Evolutionary conservation across 2,797 vertebrate genomes (phyloP).

Genomic region (Orientallactaga sibirica): DNA sequence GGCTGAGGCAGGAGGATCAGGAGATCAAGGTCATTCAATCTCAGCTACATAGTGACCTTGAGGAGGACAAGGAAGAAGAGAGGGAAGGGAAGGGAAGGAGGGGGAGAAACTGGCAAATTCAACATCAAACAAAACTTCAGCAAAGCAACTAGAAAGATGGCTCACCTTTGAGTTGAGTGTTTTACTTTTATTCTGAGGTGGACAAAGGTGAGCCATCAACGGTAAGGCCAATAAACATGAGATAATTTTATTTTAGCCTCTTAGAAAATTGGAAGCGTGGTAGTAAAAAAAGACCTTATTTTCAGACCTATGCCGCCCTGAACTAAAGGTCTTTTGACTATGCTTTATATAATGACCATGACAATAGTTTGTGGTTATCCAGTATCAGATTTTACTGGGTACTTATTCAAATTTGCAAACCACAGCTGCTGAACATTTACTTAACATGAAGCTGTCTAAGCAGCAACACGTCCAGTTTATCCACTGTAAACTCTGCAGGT

Average conservation of each 20-base stretch:
- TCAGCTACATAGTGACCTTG: too few species aligned
- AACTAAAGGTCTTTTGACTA: neutral
- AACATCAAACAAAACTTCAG: neutral
- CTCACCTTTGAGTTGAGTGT: neutral
- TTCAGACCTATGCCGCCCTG: neutral
- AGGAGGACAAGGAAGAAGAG: too few species aligned
- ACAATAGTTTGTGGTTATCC: neutral
- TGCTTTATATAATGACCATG: neutral
- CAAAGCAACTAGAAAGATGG: neutral
- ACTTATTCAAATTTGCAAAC: neutral
- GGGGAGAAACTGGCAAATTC: neutral
- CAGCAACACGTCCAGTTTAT: neutral
- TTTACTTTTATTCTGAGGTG: slow-evolving; percentile 13
- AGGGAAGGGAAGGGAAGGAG: too few species aligned
- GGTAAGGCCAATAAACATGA: neutral
- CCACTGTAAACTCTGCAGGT: neutral
- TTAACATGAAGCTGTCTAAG: neutral
- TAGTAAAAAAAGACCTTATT: neutral
- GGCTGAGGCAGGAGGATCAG: too few species aligned
- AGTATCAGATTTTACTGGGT: neutral
- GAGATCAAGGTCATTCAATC: too few species aligned
- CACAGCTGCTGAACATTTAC: neutral
- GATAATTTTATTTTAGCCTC: neutral
- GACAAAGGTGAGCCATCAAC: neutral
- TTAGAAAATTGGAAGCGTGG: neutral